phyloP scores from a whole-genome alignment of 53 echinoderm and acorn worm genomes.

The Temnopleurus reevesii region DNA sequence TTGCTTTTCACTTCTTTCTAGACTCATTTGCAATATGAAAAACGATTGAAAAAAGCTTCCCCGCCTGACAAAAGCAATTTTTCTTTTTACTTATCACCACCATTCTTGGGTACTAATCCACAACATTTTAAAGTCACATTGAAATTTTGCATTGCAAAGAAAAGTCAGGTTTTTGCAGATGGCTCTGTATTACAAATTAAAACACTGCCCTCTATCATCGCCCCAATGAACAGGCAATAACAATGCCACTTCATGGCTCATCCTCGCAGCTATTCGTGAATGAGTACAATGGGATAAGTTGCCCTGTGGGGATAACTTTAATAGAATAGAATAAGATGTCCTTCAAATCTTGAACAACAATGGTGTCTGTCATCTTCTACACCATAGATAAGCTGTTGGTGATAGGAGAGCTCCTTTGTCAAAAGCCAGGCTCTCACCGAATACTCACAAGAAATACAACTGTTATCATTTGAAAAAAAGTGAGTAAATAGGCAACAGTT shows the following conservation, averaged over 20 bases:
- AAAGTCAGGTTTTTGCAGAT: no score
- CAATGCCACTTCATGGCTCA: background rate
- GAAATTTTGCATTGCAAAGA: no score
- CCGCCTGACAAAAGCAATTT: no score
- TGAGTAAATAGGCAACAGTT: background rate
- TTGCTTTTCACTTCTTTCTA: no score
- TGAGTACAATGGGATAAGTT: slow-evolving; percentile 17
- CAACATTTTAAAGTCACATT: no score
- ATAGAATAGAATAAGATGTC: background rate
- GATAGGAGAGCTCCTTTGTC: background rate
- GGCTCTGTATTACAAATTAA: background rate
- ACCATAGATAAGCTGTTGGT: background rate
- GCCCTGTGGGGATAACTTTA: background rate
- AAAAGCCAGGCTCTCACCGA: background rate
- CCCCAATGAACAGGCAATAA: background rate
- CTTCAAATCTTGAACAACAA: slow-evolving; percentile 15
- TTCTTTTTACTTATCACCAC: no score
- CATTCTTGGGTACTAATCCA: no score
- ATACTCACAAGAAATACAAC: background rate
- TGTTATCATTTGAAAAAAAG: background rate
- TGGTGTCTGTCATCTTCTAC: background rate
- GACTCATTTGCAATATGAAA: no score
- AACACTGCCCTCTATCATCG: slow-evolving; percentile 8
- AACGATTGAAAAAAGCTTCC: no score
- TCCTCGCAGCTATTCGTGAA: background rate